phyloP scores from a whole-genome alignment of 1,140 invertebrate species.

The Latrodectus geometricus region DNA sequence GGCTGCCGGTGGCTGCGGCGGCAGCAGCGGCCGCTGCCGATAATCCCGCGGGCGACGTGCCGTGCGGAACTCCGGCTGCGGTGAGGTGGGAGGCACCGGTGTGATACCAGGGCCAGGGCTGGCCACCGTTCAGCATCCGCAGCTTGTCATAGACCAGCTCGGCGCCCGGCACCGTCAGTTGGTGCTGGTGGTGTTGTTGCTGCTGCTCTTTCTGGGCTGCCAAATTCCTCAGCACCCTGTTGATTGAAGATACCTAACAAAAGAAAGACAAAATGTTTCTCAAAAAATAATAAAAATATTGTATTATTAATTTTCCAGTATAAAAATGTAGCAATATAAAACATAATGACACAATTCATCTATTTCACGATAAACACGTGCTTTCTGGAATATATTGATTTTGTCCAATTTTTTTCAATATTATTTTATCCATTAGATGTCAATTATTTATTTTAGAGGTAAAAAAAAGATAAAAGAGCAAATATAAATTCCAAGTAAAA shows the following conservation, averaged over 20 bases:
- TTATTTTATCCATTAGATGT: no score
- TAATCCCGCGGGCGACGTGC: conserved; percentile 19
- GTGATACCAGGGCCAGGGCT: conserved; percentile 84
- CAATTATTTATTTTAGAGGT: no score
- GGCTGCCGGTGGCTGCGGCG: conserved; percentile 26
- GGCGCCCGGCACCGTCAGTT: conserved; percentile 70
- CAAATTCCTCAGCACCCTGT: conserved; percentile 95
- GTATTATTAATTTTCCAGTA: conserved; percentile 39
- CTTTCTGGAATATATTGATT: no score
- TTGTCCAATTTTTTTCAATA: no score
- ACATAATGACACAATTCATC: background rate
- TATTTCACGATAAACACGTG: no score
- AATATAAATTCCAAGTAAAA: no score
- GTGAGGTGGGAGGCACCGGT: conserved; percentile 63
- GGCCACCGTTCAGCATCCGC: conserved; percentile 89
- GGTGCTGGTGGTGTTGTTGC: conserved; percentile 65
- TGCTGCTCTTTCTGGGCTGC: conserved; percentile 97
- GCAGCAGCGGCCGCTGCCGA: conserved; percentile 70
- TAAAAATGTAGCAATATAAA: conserved; percentile 4
- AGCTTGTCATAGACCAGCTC: conserved; percentile 96
- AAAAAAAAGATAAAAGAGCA: no score
- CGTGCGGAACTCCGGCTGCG: conserved; percentile 74
- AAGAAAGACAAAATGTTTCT: background rate
- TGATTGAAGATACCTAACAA: conserved; percentile 97
- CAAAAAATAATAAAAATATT: background rate